phyloP scores from a whole-genome alignment of 2,797 vertebrate species.

The Lepilemur ruficaudatus region DNA sequence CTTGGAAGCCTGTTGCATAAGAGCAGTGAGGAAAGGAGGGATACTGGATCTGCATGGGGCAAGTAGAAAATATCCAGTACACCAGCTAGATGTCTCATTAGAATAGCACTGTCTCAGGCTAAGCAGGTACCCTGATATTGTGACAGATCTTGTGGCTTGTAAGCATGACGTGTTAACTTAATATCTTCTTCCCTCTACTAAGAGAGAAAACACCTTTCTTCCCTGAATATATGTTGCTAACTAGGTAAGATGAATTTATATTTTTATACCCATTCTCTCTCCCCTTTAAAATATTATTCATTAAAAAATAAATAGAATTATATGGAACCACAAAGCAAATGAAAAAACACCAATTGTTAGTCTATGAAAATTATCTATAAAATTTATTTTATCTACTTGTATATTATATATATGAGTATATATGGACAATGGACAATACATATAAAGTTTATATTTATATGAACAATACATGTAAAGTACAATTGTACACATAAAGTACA shows the following conservation, averaged over 20 bases:
- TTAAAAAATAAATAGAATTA: not conserved
- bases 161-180: not conserved
- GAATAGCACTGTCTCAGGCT: not conserved
- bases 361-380: not conserved
- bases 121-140: not conserved
- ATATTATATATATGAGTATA: not conserved
- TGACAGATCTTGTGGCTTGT: not conserved
- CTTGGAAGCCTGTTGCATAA: not conserved
- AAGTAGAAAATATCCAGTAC: not conserved
- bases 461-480: not conserved
- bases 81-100: not conserved
- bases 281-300: not conserved
- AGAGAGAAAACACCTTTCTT: not conserved
- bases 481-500: not conserved
- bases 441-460: not conserved
- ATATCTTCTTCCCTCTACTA: not conserved
- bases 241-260: not conserved
- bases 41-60: not conserved
- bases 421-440: not conserved
- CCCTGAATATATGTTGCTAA: not conserved
- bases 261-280: not conserved
- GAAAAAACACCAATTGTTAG: not conserved
- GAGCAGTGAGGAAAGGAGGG: not conserved
- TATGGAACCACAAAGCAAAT: not conserved
- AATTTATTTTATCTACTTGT: not conserved